phyloP scores from a whole-genome alignment of 2,797 vertebrate species.

The Selene dorsalis region DNA sequence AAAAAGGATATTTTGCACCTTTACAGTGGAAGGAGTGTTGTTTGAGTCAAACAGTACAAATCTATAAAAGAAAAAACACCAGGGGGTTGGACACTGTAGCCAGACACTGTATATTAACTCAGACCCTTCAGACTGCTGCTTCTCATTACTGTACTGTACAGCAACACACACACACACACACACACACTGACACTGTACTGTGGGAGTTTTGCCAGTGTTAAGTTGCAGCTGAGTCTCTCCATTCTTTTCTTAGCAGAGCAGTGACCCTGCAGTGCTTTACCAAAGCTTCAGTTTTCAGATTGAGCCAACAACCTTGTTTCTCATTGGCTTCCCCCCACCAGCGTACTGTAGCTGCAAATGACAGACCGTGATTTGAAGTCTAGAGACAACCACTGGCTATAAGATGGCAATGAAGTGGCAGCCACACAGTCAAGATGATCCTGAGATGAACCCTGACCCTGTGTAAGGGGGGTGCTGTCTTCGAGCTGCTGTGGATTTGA shows the following conservation, averaged over 20 bases:
- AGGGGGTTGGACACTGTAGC: no score
- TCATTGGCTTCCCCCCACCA: neutral
- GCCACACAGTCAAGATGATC: conserved; percentile 54
- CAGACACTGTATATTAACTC: conserved; percentile 36
- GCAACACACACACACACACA: neutral
- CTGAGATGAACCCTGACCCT: conserved; percentile 51
- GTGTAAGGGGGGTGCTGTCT: conserved; percentile 13
- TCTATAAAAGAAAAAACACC: no score
- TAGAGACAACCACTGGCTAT: neutral
- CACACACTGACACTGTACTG: neutral
- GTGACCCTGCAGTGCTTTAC: conserved; percentile 1
- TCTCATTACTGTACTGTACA: neutral
- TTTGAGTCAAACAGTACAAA: no score
- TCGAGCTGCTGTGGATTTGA: conserved; percentile 43
- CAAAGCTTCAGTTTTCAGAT: conserved; percentile 24
- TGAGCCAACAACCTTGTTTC: conserved; percentile 5
- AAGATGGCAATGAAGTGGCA: conserved; percentile 6
- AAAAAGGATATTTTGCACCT: neutral
- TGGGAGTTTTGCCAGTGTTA: conserved; percentile 12
- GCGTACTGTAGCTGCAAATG: neutral
- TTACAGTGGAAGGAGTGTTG: no score
- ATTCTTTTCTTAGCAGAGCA: neutral
- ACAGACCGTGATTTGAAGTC: conserved; percentile 24
- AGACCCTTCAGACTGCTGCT: conserved; percentile 13
- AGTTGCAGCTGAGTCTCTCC: conserved; percentile 13